phyloP scores from a whole-genome alignment of 1,140 invertebrate genomes.

The Carposina sasakii region DNA sequence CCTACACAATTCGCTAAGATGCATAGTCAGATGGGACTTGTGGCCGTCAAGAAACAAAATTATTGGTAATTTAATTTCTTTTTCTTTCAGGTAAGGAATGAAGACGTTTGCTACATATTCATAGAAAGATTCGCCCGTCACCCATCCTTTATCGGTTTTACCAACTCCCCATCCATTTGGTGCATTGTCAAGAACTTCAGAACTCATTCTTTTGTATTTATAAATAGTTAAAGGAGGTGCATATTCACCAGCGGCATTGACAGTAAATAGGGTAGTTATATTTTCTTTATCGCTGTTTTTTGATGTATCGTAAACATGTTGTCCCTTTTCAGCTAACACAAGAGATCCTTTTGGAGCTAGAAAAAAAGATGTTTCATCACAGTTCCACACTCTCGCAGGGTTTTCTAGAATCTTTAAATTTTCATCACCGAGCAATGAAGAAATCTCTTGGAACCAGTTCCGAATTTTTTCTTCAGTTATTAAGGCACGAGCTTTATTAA shows the following conservation, averaged over 20 bases:
- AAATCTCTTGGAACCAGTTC: constrained; percentile 16
- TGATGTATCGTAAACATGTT: constrained; percentile 30
- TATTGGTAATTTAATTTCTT: constrained; percentile 36
- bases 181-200: constrained; percentile 7
- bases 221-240: constrained; percentile 35
- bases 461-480: constrained; percentile 13
- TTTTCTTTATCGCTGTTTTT: constrained; percentile 42
- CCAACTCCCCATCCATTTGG: neutral
- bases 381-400: constrained; percentile 28
- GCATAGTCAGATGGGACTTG: constrained; percentile 41
- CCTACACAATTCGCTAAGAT: constrained; percentile 43
- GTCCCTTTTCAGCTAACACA: constrained; percentile 38
- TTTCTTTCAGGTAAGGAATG: constrained; percentile 25
- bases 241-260: constrained; percentile 35
- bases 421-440: constrained; percentile 10
- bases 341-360: constrained; percentile 32
- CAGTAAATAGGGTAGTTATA: constrained; percentile 37
- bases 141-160: constrained; percentile 27
- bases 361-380: constrained; percentile 42
- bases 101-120: constrained; percentile 38
- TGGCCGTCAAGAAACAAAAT: constrained; percentile 55
- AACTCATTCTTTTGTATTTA: constrained; percentile 34
- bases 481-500: constrained; percentile 18
- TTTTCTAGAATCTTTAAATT: constrained; percentile 24
- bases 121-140: constrained; percentile 29